Base-by-base conservation (phyloP, 2,113 vertebrate species). In the Protobothrops flavoviridis region DNA sequence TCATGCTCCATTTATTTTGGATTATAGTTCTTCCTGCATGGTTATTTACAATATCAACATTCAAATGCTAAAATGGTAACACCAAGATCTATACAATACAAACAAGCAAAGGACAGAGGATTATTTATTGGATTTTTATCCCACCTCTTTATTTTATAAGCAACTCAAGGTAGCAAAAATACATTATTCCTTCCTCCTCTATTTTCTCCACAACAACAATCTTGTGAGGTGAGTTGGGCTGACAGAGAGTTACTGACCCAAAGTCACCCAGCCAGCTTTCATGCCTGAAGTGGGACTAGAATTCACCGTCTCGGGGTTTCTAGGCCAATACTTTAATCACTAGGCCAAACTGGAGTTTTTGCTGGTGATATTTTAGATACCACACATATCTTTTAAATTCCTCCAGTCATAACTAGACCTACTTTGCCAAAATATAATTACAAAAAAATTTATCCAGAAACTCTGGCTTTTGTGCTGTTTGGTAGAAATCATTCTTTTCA, bases 1-100 rank as follows among this genome's bases (percentile, higher is more conserved):
- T 97, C 96, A 95, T 92, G 96, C 94, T 94, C 90, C 94, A 96
- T 95, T 93, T 97, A 96, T 69, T 93, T 96, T 96, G 93, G 92
- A 97, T 95, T 95, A 96, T 91, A 95, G 57, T 92, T 90, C 91
- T 94, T 94, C 88, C 94, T 93, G 7, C 91, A 93, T 88, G 0
- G 92, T 96, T 97, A 96, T 69, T 95, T 94, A 93, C 2, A 94
- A 94, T 93, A 92, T 94, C 94, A 97, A 93, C 8, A n/a, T 93
- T 33, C 91, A 86, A 92, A 96, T 95, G 55, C 91, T 95, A 93
- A 94, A 94, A 81, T 90, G 91, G 87, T n/a, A 85, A 94, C 85
- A 94, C 88, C 45, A 93, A 87, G 50, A 20, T 91, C 29, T 26
- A 86, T 10, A 50, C 53, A 85, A 90, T 45, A 55, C 59, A 81